Evolutionary conservation across 2,888 invertebrate species (phyloP).

Genomic region (Chymomyza caudatula): DNA sequence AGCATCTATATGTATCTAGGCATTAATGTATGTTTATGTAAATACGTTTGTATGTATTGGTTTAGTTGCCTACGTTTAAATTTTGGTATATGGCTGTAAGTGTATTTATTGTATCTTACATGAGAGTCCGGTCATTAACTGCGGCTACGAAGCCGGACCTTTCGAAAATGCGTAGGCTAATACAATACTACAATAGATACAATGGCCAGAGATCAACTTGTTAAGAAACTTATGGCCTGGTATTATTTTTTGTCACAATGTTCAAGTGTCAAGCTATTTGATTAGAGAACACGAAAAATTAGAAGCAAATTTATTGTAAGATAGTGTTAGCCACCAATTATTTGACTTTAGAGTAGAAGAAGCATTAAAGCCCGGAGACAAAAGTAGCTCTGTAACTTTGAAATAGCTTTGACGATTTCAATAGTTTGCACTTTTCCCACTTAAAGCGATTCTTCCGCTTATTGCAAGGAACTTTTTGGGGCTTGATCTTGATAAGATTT

Average conservation of each 20-base stretch:
- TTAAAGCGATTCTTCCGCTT: no score
- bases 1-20: neutral
- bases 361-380: no score
- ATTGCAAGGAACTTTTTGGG: no score
- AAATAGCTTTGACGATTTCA: no score
- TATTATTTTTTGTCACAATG: neutral
- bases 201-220: conserved; percentile 4
- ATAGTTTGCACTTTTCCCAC: no score
- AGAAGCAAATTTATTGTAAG: no score
- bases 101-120: neutral
- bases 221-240: neutral
- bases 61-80: neutral
- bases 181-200: neutral
- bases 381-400: no score
- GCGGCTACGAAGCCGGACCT: neutral
- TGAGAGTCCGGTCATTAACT: neutral
- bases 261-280: neutral
- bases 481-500: no score
- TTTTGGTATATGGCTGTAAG: neutral
- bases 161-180: neutral
- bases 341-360: no score
- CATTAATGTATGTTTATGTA: neutral
- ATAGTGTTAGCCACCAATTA: no score
- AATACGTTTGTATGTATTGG: neutral
- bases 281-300: no score